Conservation (phyloP, 2,113 vertebrate species). For the Epinephelus moara region DNA sequence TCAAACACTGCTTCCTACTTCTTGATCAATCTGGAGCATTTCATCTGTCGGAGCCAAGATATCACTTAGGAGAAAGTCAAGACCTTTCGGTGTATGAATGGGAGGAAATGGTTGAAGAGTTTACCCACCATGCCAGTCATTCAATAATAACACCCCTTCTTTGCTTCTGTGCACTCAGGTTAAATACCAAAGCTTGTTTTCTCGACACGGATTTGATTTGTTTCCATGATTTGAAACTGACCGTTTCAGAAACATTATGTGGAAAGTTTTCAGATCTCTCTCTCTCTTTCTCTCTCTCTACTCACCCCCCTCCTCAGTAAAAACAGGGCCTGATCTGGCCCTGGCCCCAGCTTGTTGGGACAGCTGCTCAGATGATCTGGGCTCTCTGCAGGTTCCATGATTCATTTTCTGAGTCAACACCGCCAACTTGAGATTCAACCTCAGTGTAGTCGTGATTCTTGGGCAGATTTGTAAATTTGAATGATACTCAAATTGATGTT, state of each 20-base stretch:
- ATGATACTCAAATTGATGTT: constrained; percentile 19
- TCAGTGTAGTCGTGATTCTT: constrained; percentile 62
- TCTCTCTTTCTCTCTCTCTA: too few relatives aligned
- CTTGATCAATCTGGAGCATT: constrained; percentile 53
- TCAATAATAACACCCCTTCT: constrained; percentile 55
- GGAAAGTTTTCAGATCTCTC: constrained; percentile 54
- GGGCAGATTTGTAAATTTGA: constrained; percentile 54
- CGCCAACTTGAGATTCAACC: constrained; percentile 56
- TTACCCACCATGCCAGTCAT: constrained; percentile 63
- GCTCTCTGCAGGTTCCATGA: constrained; percentile 82
- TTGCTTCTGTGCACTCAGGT: constrained; percentile 39
- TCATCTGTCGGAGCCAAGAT: constrained; percentile 65
- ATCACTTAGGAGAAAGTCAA: constrained; percentile 78
- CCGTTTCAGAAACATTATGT: constrained; percentile 24
- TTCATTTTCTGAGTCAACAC: constrained; percentile 84
- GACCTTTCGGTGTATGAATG: constrained; percentile 81
- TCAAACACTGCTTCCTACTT: constrained; percentile 68
- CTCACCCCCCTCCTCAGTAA: constrained; percentile 25
- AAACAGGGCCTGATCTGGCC: constrained; percentile 70
- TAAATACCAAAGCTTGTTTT: constrained; percentile 69
- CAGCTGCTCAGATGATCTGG: constrained; percentile 85
- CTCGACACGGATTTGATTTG: constrained; percentile 53
- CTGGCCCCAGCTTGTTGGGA: constrained; percentile 81
- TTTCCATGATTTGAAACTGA: constrained; percentile 54
- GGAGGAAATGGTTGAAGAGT: constrained; percentile 81